Conservation (phyloP, 2,888 invertebrate genomes). For the Drosophila nigricruria region DNA sequence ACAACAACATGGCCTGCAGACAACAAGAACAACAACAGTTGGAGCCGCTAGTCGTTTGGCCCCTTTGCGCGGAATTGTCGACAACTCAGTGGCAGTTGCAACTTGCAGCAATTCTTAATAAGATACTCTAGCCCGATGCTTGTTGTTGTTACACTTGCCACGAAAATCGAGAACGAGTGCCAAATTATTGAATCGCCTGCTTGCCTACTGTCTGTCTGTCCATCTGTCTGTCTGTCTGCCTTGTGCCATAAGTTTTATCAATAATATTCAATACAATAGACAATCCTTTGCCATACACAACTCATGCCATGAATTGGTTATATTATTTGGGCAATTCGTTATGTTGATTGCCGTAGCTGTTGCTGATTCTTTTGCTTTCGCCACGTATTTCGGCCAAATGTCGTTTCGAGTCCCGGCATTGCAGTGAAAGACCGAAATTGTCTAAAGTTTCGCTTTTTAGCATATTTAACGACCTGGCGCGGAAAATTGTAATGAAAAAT, state of each 20-base stretch:
- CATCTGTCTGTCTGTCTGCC: slow-evolving; percentile 24
- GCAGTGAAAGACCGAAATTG: slow-evolving; percentile 49
- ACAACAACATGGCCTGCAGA: slow-evolving; percentile 19
- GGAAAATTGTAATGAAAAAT: slow-evolving; percentile 19
- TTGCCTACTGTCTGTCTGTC: slow-evolving; percentile 10
- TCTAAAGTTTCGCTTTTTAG: slow-evolving; percentile 59
- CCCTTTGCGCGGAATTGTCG: slow-evolving; percentile 40
- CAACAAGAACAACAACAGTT: slow-evolving; percentile 11
- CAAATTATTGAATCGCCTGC: slow-evolving; percentile 63
- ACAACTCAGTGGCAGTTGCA: slow-evolving; percentile 13
- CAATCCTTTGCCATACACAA: slow-evolving; percentile 46
- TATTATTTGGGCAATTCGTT: slow-evolving; percentile 48
- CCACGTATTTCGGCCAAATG: slow-evolving; percentile 73
- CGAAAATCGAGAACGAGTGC: slow-evolving; percentile 32
- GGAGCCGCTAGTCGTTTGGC: slow-evolving; percentile 38
- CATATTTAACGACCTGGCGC: slow-evolving; percentile 44
- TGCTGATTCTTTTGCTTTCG: slow-evolving; percentile 27
- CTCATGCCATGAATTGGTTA: slow-evolving; percentile 32
- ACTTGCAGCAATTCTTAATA: slow-evolving; percentile 50
- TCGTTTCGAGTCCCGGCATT: slow-evolving; percentile 46
- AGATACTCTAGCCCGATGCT: slow-evolving; percentile 18
- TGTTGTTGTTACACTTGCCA: slow-evolving; percentile 33
- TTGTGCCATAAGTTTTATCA: slow-evolving; percentile 78
- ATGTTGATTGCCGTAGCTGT: slow-evolving; percentile 33
- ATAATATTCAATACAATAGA: slow-evolving; percentile 75